Base-by-base conservation (phyloP, 2,797 vertebrate genomes). In the Aphelocoma californica region DNA sequence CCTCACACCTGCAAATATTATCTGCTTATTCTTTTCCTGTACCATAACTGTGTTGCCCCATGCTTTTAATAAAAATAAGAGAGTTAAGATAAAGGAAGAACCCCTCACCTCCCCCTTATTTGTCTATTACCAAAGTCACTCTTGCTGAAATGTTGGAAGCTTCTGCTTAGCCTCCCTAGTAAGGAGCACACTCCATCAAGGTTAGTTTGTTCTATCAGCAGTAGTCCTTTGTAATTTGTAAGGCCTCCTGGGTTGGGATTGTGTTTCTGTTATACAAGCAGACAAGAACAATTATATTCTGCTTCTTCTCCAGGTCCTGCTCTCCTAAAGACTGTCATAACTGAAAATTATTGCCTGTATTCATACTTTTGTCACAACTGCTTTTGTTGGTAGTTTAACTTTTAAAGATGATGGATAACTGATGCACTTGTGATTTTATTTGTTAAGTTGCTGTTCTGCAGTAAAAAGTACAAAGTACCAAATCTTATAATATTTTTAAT, bases 61-160 rank as follows among this genome's bases (percentile, higher is more conserved):
- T 26, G 18, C 29, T 89, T 84, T 81, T 75, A 60, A 72, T 56
- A 56, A 84, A 86, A 57, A 51, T 25, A 58, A 28, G 36, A 58
- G 7, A 31, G 4, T 58, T 58, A 61, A 74, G 25, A n/a, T 28
- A 62, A 77, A 72, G 40, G 45, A 79, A 66, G 7, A 28, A 70
- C 9, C 0, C 0, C 1, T 6, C 3, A 34, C 12, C 12, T 0
- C 0, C 1, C 6, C 3, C 12, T 80, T 64, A 56, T 86, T 77
- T 92, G 38, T 67, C 21, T 50, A 32, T 67, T 31, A 44, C 31
- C 14, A 31, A 81, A 81, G 31, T 28, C 19, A 40, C 3, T 71
- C 66, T 47, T 34, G 12, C 10, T 64, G n/a, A 7, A 56, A 28
- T 25, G 16, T 40, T 57, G 47, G 58, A 81, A 54, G 19, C 12